A percentile compares a stretch with the other conserved stretches of the same genome.
Conservation (phyloP, 2,113 vertebrate species). For the Ondatra zibethicus region DNA sequence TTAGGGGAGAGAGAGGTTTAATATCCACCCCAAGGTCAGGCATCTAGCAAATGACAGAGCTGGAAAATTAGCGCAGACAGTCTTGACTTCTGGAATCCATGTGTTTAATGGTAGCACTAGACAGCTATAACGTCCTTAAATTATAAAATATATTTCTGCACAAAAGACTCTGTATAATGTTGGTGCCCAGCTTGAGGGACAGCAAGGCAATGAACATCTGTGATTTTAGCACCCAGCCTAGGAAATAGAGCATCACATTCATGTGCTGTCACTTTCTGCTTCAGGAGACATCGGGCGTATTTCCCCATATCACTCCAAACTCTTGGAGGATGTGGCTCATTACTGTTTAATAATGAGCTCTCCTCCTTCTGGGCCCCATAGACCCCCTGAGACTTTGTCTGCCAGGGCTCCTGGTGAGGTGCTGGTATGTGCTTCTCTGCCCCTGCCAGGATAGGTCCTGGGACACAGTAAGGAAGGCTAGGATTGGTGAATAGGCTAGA, state of each 20-base stretch:
- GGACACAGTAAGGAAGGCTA: background rate
- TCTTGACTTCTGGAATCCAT: slow-evolving; percentile 48
- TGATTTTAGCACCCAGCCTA: slow-evolving; percentile 2
- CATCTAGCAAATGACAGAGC: slow-evolving; percentile 40
- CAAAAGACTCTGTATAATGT: background rate
- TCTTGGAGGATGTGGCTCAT: slow-evolving; percentile 44
- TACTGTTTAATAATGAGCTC: slow-evolving; percentile 43
- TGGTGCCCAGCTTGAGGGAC: background rate
- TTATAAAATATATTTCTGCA: background rate
- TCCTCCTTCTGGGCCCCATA: slow-evolving; percentile 19
- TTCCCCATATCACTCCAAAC: background rate
- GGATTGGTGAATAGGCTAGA: background rate
- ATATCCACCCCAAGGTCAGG: slow-evolving; percentile 20
- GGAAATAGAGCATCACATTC: slow-evolving; percentile 5
- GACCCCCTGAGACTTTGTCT: background rate
- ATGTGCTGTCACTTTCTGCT: slow-evolving; percentile 5
- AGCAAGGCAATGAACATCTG: background rate
- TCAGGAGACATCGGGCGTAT: background rate
- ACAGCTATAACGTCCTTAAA: slow-evolving; percentile 22
- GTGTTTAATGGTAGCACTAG: slow-evolving; percentile 36
- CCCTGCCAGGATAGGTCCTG: background rate
- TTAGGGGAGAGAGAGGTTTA: slow-evolving; percentile 4
- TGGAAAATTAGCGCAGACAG: slow-evolving; percentile 17
- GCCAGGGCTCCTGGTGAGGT: background rate
- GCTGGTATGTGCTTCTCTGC: background rate